Evolutionary conservation across 2,113 vertebrate species (phyloP).

Genomic region (Orientallactaga bullata): DNA sequence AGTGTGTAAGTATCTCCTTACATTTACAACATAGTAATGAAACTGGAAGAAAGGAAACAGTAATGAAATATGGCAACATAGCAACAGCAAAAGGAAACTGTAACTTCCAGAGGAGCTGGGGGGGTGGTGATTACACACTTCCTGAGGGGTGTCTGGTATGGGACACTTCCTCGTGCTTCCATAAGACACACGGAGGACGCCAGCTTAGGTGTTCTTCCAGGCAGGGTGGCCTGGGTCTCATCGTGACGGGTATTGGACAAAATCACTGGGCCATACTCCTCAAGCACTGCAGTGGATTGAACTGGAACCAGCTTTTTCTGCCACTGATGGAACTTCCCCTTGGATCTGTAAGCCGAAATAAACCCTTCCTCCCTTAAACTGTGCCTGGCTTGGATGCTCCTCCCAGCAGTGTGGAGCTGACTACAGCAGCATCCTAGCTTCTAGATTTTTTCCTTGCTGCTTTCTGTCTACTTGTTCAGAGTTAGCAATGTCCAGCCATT

Average conservation of each 20-base stretch:
- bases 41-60: neutral
- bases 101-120: neutral
- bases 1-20: neutral
- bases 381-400: no score
- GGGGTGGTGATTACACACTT: neutral
- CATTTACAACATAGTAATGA: no score
- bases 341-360: no score
- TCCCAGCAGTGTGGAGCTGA: no score
- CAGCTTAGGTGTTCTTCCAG: no score
- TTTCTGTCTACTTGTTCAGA: neutral
- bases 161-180: accelerated
- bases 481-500: neutral
- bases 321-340: no score
- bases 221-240: neutral
- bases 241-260: neutral
- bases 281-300: no score
- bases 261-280: neutral
- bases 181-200: neutral
- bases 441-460: no score
- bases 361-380: no score
- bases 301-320: no score
- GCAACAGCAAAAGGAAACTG: neutral
- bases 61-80: neutral
- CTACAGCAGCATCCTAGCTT: neutral
- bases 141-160: neutral